These are phyloP conservation scores for Apus apus DNA, from an alignment of 2,113 vertebrate genomes.

Conservation along the genomic window DNA sequence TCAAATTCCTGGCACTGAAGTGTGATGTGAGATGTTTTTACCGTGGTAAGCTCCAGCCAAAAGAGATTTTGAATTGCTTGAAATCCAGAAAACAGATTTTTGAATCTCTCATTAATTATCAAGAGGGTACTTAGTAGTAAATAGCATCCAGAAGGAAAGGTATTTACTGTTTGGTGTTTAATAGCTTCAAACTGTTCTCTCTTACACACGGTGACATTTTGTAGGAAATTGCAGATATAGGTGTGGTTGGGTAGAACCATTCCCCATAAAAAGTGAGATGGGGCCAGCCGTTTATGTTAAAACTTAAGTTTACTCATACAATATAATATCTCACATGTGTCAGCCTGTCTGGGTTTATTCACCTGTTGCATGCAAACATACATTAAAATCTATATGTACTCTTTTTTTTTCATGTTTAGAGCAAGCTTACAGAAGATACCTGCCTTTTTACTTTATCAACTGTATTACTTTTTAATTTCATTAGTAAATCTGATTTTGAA, in stretches of 20 bases:
- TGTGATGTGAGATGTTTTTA: background rate
- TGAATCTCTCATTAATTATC: background rate
- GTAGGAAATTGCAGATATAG: background rate
- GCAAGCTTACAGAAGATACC: background rate
- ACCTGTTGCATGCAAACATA: background rate
- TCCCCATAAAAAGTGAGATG: background rate
- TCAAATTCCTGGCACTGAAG: background rate
- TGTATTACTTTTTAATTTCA: background rate
- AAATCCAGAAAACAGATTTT: background rate
- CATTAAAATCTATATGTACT: rapidly evolving
- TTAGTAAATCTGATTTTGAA: background rate
- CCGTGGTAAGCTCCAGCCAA: background rate
- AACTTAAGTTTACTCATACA: background rate
- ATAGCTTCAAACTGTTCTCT: background rate
- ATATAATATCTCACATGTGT: background rate
- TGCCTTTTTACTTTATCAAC: background rate
- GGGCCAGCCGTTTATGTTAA: background rate
- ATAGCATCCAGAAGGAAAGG: background rate
- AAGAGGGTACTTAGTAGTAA: background rate
- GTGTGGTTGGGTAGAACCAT: background rate
- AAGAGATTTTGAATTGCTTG: background rate
- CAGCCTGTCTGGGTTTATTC: background rate
- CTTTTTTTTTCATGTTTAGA: background rate
- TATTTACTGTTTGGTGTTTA: background rate
- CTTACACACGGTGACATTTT: background rate